Evolutionary conservation across 2,113 vertebrate species (phyloP).

Genomic region (Dascyllus trimaculatus): DNA sequence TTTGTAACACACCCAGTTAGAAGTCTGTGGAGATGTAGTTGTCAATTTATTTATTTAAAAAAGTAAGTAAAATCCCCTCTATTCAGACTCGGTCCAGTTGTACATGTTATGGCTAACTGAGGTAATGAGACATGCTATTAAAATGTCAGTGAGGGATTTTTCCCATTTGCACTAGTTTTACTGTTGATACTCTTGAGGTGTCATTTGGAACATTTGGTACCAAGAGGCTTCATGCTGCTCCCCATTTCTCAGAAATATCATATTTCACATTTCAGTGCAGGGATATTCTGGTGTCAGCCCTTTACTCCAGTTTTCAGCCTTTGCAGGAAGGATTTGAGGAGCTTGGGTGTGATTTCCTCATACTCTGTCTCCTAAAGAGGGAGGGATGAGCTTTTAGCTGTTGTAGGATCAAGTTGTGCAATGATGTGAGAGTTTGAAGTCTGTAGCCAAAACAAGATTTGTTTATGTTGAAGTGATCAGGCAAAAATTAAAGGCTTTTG

Average conservation of each 20-base stretch:
- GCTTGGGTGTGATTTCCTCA: not conserved
- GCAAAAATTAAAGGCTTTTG: conserved; percentile 10
- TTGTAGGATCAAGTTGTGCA: conserved; percentile 1
- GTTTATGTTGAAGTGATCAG: not conserved
- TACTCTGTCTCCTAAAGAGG: not conserved
- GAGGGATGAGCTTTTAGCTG: conserved; percentile 32
- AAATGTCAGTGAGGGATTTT: no score
- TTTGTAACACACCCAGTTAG: not conserved
- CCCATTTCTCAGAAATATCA: conserved; percentile 5
- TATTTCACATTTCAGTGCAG: conserved; percentile 12
- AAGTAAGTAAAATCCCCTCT: no score
- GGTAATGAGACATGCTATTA: no score
- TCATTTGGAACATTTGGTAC: not conserved
- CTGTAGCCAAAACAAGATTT: conserved; percentile 44
- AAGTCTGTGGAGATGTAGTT: not conserved
- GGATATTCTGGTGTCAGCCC: not conserved
- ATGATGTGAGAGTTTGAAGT: conserved; percentile 16
- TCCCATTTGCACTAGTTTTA: no score
- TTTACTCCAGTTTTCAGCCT: not conserved
- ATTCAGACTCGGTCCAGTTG: no score
- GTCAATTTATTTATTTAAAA: no score
- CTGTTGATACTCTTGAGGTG: no score
- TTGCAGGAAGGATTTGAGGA: not conserved
- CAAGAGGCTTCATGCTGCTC: not conserved
- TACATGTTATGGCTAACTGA: no score